phyloP scores from a whole-genome alignment of 2,888 invertebrate species.

The Laothoe populi region DNA sequence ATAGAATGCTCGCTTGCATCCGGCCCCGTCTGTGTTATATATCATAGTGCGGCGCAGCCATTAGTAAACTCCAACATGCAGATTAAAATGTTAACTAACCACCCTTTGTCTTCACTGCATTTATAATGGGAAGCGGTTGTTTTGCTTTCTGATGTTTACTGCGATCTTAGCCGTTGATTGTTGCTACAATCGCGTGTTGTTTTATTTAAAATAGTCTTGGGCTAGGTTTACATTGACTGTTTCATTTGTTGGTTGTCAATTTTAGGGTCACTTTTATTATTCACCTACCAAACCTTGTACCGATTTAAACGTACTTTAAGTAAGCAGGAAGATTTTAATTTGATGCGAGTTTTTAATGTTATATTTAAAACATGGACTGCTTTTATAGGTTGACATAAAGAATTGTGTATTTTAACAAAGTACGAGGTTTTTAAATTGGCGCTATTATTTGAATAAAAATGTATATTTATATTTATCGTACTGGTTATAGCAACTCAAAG shows the following conservation, averaged over 20 bases:
- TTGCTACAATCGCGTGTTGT: conserved; percentile 51
- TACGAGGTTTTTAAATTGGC: no score
- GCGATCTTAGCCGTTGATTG: conserved; percentile 55
- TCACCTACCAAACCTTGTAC: no score
- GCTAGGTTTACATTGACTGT: conserved; percentile 7
- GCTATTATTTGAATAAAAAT: no score
- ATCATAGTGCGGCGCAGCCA: conserved; percentile 58
- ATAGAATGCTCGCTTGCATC: conserved; percentile 61
- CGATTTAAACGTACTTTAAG: no score
- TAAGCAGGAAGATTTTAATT: no score
- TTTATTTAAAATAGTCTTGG: conserved; percentile 41
- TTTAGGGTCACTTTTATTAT: no score
- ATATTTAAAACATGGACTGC: no score
- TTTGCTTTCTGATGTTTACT: conserved; percentile 55
- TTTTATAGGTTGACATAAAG: no score
- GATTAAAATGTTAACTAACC: conserved; percentile 74
- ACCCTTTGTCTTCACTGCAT: conserved; percentile 62
- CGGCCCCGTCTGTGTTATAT: conserved; percentile 48
- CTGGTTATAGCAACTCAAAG: no score
- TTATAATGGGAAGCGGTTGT: conserved; percentile 59
- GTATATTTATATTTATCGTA: no score
- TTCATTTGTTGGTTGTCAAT: not conserved
- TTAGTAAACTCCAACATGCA: conserved; percentile 59
- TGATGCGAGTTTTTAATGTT: no score
- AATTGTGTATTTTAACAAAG: no score